These are phyloP conservation scores for Pelecanoides urinatrix DNA, from an alignment of 2,113 vertebrate species.

Conservation along the genomic window DNA sequence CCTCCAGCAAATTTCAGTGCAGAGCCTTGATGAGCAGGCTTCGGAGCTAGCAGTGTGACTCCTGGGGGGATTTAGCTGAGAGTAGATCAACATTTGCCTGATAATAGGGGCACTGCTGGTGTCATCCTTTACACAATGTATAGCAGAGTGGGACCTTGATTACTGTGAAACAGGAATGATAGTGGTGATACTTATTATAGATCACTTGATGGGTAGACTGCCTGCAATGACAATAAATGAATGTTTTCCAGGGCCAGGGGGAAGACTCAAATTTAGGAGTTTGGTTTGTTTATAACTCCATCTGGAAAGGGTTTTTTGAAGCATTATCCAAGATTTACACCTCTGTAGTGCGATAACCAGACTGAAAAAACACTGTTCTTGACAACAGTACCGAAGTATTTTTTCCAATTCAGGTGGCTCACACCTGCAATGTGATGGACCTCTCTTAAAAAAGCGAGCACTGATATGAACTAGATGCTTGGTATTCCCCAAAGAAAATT, in stretches of 20 bases:
- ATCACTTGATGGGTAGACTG: neutral
- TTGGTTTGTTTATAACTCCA: neutral
- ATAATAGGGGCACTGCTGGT: neutral
- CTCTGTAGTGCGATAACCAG: neutral
- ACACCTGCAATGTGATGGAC: neutral
- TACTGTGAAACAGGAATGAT: neutral
- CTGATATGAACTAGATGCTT: neutral
- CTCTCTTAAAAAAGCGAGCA: neutral
- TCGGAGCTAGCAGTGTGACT: neutral
- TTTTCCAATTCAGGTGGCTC: neutral
- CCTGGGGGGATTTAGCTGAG: neutral
- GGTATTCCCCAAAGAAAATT: neutral
- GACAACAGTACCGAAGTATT: neutral
- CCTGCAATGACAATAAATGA: neutral
- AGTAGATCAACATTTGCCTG: neutral
- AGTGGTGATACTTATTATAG: neutral
- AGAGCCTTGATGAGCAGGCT: neutral
- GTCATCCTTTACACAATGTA: neutral
- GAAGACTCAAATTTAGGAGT: neutral
- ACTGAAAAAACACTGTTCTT: neutral
- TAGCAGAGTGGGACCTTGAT: neutral
- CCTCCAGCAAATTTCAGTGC: neutral
- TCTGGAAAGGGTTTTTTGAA: neutral
- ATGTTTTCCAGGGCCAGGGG: neutral
- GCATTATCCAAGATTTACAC: neutral